phyloP scores from a whole-genome alignment of 1,140 invertebrate genomes.

The Aphidius ervi region DNA sequence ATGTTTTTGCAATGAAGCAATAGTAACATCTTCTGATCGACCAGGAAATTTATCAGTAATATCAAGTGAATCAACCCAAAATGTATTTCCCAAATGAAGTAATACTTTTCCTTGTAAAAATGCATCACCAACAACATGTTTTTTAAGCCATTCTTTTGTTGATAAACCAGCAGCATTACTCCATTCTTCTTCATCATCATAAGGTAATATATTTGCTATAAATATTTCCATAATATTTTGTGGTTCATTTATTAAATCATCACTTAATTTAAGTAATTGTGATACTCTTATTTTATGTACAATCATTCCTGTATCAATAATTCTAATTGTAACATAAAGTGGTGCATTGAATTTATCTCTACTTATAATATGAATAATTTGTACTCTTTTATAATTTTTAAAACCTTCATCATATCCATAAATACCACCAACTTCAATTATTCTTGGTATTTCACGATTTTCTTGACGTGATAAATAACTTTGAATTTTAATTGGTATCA shows the following conservation, averaged over 20 bases:
- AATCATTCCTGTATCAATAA: constrained; percentile 40
- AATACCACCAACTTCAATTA: constrained; percentile 32
- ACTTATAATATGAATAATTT: constrained; percentile 35
- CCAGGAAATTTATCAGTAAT: constrained; percentile 35
- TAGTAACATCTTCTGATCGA: constrained; percentile 29
- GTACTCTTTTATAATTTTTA: constrained; percentile 39
- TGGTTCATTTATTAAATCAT: constrained; percentile 33
- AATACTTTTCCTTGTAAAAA: constrained; percentile 39
- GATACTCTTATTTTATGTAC: constrained; percentile 27
- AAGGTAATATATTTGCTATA: constrained; percentile 37
- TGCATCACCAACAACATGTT: constrained; percentile 24
- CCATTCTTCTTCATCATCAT: constrained; percentile 45
- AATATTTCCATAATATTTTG: constrained; percentile 41
- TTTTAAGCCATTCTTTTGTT: constrained; percentile 33
- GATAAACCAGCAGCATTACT: constrained; percentile 31
- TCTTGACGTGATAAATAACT: constrained; percentile 28
- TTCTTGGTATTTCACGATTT: constrained; percentile 33
- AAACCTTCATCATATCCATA: constrained; percentile 32
- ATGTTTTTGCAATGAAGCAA: constrained; percentile 30
- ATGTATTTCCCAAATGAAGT: constrained; percentile 40
- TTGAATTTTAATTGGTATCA: constrained; percentile 30
- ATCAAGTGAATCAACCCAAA: constrained; percentile 45
- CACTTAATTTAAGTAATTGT: constrained; percentile 36
- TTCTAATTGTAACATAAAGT: constrained; percentile 31
- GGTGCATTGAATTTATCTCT: constrained; percentile 24